Evolutionary conservation across 2,113 vertebrate species (phyloP).

Genomic region (Cathartes aura): DNA sequence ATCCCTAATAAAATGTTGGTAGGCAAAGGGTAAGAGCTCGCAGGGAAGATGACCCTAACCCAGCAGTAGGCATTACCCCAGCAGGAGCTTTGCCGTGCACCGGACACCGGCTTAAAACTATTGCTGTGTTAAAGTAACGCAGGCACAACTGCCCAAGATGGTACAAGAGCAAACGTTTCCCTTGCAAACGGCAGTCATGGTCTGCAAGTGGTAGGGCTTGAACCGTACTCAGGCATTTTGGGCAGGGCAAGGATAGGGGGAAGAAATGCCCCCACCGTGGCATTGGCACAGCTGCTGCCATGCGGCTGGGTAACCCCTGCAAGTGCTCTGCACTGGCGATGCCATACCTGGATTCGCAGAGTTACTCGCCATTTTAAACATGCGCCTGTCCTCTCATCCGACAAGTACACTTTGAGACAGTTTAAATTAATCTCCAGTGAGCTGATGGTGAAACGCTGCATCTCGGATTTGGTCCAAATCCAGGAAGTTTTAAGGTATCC

Average conservation of each 20-base stretch:
- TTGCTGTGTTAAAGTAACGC: background rate
- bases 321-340: background rate
- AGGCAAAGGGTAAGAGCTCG: background rate
- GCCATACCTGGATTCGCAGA: background rate
- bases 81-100: background rate
- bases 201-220: background rate
- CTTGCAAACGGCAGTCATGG: background rate
- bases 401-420: background rate
- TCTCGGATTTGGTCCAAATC: background rate
- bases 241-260: background rate
- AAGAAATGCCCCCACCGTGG: accelerated
- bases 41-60: background rate
- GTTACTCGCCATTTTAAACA: background rate
- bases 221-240: background rate
- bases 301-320: background rate
- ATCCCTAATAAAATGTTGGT: background rate
- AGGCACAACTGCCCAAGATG: background rate
- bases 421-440: background rate
- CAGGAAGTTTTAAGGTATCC: background rate
- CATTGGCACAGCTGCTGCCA: background rate
- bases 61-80: background rate
- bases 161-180: background rate
- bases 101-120: background rate
- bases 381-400: background rate
- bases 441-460: background rate